These are phyloP conservation scores for Pterocles burchelli DNA, from an alignment of 2,113 vertebrate species.

Conservation along the genomic window DNA sequence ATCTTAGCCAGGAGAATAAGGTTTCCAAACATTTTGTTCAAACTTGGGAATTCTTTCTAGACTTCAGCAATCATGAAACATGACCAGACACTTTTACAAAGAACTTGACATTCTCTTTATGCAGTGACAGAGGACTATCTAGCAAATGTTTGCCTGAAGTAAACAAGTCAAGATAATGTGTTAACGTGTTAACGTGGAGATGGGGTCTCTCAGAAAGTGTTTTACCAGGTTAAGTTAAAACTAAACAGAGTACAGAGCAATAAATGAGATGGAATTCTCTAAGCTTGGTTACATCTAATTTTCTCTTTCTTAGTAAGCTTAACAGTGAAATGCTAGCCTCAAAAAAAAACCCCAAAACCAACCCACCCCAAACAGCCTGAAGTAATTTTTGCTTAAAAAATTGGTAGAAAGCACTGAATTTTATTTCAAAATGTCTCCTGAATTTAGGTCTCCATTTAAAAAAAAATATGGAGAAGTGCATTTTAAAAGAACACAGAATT, in stretches of 20 bases:
- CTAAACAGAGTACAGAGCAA: neutral
- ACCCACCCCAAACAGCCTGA: neutral
- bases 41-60: neutral
- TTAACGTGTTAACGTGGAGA: conserved; percentile 34
- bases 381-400: neutral
- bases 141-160: conserved; percentile 54
- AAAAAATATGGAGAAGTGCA: neutral
- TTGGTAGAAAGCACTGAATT: neutral
- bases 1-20: neutral
- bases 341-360: neutral
- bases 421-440: neutral
- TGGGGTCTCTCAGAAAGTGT: conserved; percentile 1
- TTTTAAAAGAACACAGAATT: neutral
- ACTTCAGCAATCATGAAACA: neutral
- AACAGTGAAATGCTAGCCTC: neutral
- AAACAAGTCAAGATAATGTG: conserved; percentile 38
- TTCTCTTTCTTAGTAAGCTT: neutral
- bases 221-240: conserved; percentile 38
- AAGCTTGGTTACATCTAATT: conserved; percentile 29
- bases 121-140: neutral
- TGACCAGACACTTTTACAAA: conserved; percentile 16
- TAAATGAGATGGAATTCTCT: conserved; percentile 41
- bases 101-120: neutral
- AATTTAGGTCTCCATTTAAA: neutral
- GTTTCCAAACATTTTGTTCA: neutral